Conservation (phyloP, 2,888 invertebrate genomes). For the Augochlorella aurata region DNA sequence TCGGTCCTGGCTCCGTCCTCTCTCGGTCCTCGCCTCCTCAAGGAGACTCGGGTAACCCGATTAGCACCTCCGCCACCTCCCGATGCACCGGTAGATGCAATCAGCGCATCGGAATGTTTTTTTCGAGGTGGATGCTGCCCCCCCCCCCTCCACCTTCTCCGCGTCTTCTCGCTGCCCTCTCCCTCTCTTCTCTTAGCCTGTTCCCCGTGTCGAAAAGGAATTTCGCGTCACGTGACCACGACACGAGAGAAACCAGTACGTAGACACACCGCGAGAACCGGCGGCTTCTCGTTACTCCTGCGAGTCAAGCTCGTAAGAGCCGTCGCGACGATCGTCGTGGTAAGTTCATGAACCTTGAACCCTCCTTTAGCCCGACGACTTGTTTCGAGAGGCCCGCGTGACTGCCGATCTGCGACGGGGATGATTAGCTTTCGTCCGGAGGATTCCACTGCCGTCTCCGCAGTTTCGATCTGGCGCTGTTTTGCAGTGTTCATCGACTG, state of each 20-base stretch:
- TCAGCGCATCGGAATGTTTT: constrained; percentile 68
- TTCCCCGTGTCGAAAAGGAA: constrained; percentile 62
- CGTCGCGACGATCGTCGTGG: constrained; percentile 76
- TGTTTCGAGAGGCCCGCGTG: constrained; percentile 72
- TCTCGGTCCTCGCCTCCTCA: constrained; percentile 9
- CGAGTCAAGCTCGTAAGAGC: constrained; percentile 59
- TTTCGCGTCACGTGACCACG: constrained; percentile 64
- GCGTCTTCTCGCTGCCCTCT: background rate
- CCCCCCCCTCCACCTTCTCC: background rate
- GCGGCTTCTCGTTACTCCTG: constrained; percentile 51
- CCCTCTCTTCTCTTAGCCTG: constrained; percentile 11
- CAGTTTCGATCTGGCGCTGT: background rate
- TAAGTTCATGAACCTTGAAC: constrained; percentile 80
- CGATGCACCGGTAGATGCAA: constrained; percentile 60
- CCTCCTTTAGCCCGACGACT: constrained; percentile 71
- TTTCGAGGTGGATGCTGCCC: constrained; percentile 31
- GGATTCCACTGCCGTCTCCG: constrained; percentile 25
- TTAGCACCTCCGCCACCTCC: constrained; percentile 48
- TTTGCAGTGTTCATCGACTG: background rate
- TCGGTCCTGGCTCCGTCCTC: no score
- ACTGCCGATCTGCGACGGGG: constrained; percentile 59
- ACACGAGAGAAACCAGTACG: constrained; percentile 21
- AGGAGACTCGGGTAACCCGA: constrained; percentile 53
- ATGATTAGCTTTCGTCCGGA: constrained; percentile 58
- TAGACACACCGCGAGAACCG: constrained; percentile 25